Base-by-base conservation (phyloP, 2,888 invertebrate species). In the Noctua comes region DNA sequence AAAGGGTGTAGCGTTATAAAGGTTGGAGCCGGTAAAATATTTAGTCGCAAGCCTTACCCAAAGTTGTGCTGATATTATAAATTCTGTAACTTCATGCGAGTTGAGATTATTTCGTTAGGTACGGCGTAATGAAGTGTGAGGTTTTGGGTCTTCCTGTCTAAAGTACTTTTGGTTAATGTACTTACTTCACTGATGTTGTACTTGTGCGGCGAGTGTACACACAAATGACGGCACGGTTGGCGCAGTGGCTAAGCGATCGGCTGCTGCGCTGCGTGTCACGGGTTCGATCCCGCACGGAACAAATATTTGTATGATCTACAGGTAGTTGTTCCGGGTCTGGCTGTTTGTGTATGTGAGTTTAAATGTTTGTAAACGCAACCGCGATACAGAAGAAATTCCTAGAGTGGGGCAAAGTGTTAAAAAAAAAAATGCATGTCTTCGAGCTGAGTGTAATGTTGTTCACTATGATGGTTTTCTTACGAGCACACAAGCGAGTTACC, bases 21-120 rank as follows among this genome's bases (percentile, higher is more conserved):
- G 93, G 92, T 91, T 90, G 88, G 27, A 89, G 87, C 90, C 94
- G 93, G 94, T 94, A 92, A 93, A 94, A 94, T 93, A 93, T 93
- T 93, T 21, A 66, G 91, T 89, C 88, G 89, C 87, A 90, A 88
- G 90, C 85, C 80, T 82, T 74, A 36, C 57, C 48, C 68, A 65
- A 90, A 89, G 75, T 90, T 89, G 84, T 88, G 80, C 69, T 71
- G 84, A 88, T 92, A 90, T 90, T 91, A 90, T 88, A 90, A 89
- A 91, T 92, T 90, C 88, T 86, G 74, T 73, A 84, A 87, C 78
- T 89, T 87, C 82, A 73, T 85, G 85, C 68, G 84, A 88, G 88
- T 87, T 79, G 69, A 81, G 85, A 86, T 84, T 84, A 88, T 88
- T 89, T 82, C 48, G 86, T 81, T 85, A 80, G 57, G 77, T 7